Evolutionary conservation across 2,797 vertebrate genomes (phyloP).

Genomic region (Catharus ustulatus): DNA sequence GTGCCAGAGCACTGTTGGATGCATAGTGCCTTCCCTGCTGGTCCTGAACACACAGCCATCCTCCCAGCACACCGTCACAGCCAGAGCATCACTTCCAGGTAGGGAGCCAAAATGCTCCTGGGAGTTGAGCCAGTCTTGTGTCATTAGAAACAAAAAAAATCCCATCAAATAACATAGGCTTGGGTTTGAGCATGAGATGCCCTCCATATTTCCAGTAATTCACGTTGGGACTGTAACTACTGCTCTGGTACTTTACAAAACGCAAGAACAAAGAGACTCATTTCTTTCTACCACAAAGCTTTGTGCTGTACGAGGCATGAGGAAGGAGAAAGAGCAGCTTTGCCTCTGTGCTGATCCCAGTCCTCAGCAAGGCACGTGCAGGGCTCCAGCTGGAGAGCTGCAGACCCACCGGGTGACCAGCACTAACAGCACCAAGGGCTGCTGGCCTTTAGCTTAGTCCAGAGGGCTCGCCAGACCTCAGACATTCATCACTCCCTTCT

Average conservation of each 20-base stretch:
- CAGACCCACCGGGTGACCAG: fast-evolving
- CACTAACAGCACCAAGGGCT: neutral
- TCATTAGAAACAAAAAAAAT: conserved; percentile 30
- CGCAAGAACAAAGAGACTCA: neutral
- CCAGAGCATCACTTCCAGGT: fast-evolving
- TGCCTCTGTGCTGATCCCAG: neutral
- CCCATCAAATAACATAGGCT: conserved; percentile 14
- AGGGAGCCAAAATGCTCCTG: neutral
- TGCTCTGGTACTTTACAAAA: conserved; percentile 10
- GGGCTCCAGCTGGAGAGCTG: neutral
- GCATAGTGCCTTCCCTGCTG: fast-evolving
- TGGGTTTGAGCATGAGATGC: neutral
- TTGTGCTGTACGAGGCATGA: neutral
- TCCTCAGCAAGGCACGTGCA: fast-evolving
- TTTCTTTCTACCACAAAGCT: neutral
- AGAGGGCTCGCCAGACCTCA: neutral
- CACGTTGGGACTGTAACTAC: neutral
- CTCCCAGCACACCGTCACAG: neutral
- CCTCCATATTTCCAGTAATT: conserved; percentile 45
- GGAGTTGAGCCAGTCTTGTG: conserved; percentile 27
- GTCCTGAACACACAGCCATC: neutral
- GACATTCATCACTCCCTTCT: neutral
- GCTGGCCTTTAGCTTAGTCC: neutral
- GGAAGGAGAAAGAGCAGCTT: neutral
- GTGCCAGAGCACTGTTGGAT: neutral